Evolutionary conservation across 1,140 invertebrate species (phyloP).

Genomic region (Ectropis grisescens): DNA sequence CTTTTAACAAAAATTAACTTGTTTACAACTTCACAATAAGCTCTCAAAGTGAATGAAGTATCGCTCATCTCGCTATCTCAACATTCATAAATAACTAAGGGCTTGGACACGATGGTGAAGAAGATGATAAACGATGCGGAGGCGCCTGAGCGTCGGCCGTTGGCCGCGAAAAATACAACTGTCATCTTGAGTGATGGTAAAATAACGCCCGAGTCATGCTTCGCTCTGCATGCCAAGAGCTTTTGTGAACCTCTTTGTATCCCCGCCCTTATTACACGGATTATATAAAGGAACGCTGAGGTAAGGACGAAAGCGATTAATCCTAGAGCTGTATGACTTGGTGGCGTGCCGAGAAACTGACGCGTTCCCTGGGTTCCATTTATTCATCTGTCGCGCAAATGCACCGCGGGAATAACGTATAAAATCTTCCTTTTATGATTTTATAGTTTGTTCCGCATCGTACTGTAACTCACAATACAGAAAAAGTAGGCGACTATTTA

Average conservation of each 20-base stretch:
- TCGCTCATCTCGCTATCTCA: no score
- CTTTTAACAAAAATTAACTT: no score
- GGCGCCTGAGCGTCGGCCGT: constrained; percentile 55
- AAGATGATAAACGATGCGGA: constrained; percentile 60
- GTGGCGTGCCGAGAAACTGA: background rate
- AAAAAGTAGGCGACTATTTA: no score
- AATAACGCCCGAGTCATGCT: constrained; percentile 60
- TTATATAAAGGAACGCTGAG: constrained; percentile 21
- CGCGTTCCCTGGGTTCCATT: no score
- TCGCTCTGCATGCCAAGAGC: constrained; percentile 49
- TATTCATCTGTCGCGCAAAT: no score
- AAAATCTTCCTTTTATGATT: no score
- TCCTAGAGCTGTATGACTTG: background rate
- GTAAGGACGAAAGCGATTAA: constrained; percentile 1
- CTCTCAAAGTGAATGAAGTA: no score
- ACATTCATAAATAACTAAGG: constrained; percentile 55
- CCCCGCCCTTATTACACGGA: constrained; percentile 41
- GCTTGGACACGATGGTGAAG: constrained; percentile 41
- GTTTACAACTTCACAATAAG: no score
- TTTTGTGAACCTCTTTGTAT: constrained; percentile 45
- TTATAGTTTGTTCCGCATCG: no score
- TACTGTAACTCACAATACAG: no score
- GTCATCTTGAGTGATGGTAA: constrained; percentile 66
- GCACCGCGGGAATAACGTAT: no score
- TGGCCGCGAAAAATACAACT: constrained; percentile 65